phyloP scores from a whole-genome alignment of 2,888 invertebrate species.

The Bombylius discolor region DNA sequence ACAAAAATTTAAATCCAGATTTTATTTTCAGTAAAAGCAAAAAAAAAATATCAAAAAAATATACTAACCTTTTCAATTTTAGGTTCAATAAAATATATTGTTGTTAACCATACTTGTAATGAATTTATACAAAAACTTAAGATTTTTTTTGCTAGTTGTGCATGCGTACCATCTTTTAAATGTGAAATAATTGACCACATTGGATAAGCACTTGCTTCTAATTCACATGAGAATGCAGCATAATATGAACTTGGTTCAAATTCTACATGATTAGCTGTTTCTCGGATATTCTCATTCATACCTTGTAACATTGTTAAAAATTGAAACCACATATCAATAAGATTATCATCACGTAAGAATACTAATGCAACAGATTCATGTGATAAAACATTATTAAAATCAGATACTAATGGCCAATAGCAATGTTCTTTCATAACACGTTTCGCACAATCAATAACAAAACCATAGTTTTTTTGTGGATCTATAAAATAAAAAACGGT shows the following conservation, averaged over 20 bases:
- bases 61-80: slow-evolving; percentile 45
- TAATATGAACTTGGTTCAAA: slow-evolving; percentile 96
- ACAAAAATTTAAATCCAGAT: not conserved
- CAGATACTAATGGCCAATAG: slow-evolving; percentile 95
- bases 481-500: slow-evolving; percentile 37
- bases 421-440: slow-evolving; percentile 95
- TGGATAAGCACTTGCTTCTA: slow-evolving; percentile 93
- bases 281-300: slow-evolving; percentile 93
- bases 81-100: slow-evolving; percentile 59
- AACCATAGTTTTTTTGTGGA: slow-evolving; percentile 67
- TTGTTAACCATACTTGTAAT: slow-evolving; percentile 79
- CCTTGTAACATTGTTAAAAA: slow-evolving; percentile 92
- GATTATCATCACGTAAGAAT: slow-evolving; percentile 75
- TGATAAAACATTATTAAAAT: slow-evolving; percentile 89
- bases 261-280: slow-evolving; percentile 83
- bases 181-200: slow-evolving; percentile 96
- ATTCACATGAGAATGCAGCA: slow-evolving; percentile 93
- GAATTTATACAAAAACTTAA: slow-evolving; percentile 62
- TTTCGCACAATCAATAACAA: slow-evolving; percentile 83
- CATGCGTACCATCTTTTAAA: slow-evolving; percentile 59
- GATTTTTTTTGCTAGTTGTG: slow-evolving; percentile 61
- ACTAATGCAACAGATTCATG: slow-evolving; percentile 82
- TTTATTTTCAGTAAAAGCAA: not conserved
- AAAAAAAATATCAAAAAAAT: not conserved
- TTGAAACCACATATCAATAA: slow-evolving; percentile 93